Conservation (phyloP, 2,888 invertebrate genomes). For the Pseudococcus viburni region DNA sequence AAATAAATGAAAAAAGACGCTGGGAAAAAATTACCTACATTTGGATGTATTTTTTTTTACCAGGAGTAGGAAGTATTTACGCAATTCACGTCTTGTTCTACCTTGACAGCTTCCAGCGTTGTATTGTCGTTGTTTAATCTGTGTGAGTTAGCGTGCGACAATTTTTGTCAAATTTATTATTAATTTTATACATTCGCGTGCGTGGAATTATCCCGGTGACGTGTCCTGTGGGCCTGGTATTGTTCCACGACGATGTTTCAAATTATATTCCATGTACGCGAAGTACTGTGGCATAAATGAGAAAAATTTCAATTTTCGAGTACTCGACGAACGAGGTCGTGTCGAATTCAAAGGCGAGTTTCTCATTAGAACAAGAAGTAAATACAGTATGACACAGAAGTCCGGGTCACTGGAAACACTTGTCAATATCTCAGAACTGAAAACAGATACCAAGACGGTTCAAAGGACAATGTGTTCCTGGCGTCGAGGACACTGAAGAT, state of each 20-base stretch:
- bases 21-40: background rate
- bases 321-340: background rate
- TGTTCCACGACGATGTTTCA: conserved; percentile 1
- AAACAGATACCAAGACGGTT: no score
- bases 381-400: no score
- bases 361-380: background rate
- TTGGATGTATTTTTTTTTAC: background rate
- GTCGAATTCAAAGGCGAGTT: conserved; percentile 33
- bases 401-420: no score
- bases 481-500: no score
- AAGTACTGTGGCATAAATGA: background rate
- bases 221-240: background rate
- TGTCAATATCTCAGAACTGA: no score
- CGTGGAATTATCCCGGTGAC: background rate
- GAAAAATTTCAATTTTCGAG: conserved; percentile 10
- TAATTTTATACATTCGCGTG: background rate
- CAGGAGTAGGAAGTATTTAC: background rate
- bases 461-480: no score
- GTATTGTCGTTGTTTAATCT: conserved; percentile 8
- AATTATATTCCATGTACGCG: background rate
- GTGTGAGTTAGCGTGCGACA: background rate
- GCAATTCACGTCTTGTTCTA: conserved; percentile 5
- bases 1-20: background rate
- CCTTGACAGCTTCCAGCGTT: conserved; percentile 2
- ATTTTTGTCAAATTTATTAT: conserved; percentile 37